These are phyloP conservation scores for Dinomys branickii DNA, from an alignment of 2,113 vertebrate species.

Conservation along the genomic window DNA sequence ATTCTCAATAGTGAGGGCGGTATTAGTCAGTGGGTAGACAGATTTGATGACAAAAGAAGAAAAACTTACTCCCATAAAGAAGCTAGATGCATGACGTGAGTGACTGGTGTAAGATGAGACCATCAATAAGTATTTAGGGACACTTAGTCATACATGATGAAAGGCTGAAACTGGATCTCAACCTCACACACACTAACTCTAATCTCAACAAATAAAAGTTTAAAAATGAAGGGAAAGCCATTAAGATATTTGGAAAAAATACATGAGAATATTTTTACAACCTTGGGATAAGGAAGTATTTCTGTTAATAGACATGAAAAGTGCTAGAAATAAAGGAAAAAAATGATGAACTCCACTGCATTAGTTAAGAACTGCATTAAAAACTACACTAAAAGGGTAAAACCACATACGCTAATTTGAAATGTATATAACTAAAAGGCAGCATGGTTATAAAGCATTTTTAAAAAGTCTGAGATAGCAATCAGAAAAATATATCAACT, in stretches of 20 bases:
- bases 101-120: neutral
- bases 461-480: neutral
- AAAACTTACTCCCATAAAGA: neutral
- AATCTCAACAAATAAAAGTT: neutral
- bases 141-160: neutral
- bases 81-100: neutral
- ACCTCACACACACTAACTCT: neutral
- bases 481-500: neutral
- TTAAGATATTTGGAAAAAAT: neutral
- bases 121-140: neutral
- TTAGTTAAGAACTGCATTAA: conserved; percentile 5
- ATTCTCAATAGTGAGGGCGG: neutral
- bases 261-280: neutral
- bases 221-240: neutral
- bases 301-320: neutral
- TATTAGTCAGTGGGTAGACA: neutral
- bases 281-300: neutral
- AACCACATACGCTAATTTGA: neutral
- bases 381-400: neutral
- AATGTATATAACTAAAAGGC: neutral
- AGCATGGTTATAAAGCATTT: neutral
- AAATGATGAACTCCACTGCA: neutral
- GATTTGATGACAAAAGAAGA: neutral
- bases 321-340: neutral
- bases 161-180: neutral